Evolutionary conservation across 2,113 vertebrate genomes (phyloP).

Genomic region (Ochotona curzoniae): DNA sequence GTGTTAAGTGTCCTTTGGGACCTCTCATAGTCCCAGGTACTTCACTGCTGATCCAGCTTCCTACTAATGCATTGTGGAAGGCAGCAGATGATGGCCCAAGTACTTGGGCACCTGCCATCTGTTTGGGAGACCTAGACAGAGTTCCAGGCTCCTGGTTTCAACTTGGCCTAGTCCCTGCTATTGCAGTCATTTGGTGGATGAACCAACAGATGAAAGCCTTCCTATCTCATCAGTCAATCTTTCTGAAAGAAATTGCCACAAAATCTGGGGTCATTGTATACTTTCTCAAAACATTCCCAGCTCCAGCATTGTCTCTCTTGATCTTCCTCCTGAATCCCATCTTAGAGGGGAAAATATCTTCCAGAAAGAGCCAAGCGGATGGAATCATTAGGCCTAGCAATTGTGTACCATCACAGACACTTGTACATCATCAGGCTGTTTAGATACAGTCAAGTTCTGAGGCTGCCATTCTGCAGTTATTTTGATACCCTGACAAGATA

Average conservation of each 20-base stretch:
- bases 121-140: no score
- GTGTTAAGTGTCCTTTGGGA: no score
- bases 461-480: slow-evolving; percentile 47
- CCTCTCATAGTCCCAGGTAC: no score
- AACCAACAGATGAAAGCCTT: no score
- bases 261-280: background rate
- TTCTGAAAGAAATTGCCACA: background rate
- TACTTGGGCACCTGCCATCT: no score
- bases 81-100: no score
- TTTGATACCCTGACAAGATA: slow-evolving; percentile 67
- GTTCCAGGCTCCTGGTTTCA: no score
- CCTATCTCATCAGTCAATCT: no score
- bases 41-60: no score
- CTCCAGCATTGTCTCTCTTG: background rate
- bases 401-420: background rate
- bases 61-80: no score
- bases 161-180: no score
- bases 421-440: slow-evolving; percentile 39
- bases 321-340: background rate
- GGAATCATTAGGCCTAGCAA: slow-evolving; percentile 38
- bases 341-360: slow-evolving; percentile 48
- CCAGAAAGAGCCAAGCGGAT: slow-evolving; percentile 2
- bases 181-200: no score
- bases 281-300: slow-evolving; percentile 35
- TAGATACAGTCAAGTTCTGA: slow-evolving; percentile 52